Evolutionary conservation across 2,888 invertebrate species (phyloP), one percentile per base, ranked within the genome.

Genomic region (Drosophila pseudotakahashii): DNA sequence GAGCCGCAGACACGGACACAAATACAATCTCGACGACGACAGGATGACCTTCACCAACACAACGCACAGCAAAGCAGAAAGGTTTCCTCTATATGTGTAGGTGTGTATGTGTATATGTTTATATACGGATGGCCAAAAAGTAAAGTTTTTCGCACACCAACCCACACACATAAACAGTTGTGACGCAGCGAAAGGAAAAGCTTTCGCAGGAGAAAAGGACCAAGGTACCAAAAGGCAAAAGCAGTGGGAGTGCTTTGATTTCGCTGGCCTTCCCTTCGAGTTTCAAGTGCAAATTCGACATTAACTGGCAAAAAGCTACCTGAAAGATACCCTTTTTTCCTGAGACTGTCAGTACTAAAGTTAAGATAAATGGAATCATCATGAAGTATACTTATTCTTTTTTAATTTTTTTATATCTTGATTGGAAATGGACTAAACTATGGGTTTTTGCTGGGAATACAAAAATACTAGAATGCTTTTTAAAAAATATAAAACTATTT

Each of bases 21-120:
- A 57, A 57, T 42, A 63, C 51, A 37, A 59, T 59, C 58, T 50
- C 80, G 69, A 72, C 78, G 84, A 79, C 89, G 85, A 81, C 90
- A 76, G 79, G 79, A 84, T 90, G 90, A 90, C 90, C 90, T 90
- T 90, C 90, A 89, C 77, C 88, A 89, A 79, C 78, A 79, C 26
- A 26, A 26, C 79, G 76, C 79, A 81, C 76, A 78, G 69, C 68
- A 63, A 82, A 71, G 72, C 55, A 41, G 32, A 47, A 34, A 34
- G 34, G 34, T 34, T 34, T 34, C 47, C 47, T 14, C n/a, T 45
- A n/a, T 3, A 30, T 6, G 32, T 47, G 44, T 13, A 79, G 10
- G 32, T 10, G 74, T 73, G 41, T 64, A 70, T 70, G 63, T 11
- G n/a, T n/a, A n/a, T n/a, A n/a, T n/a, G n/a, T n/a, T n/a, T n/a